Percentiles rank a stretch among this genome's conserved stretches.
Conservation (phyloP, 2,797 vertebrate species). For the Intellagama lesueurii region DNA sequence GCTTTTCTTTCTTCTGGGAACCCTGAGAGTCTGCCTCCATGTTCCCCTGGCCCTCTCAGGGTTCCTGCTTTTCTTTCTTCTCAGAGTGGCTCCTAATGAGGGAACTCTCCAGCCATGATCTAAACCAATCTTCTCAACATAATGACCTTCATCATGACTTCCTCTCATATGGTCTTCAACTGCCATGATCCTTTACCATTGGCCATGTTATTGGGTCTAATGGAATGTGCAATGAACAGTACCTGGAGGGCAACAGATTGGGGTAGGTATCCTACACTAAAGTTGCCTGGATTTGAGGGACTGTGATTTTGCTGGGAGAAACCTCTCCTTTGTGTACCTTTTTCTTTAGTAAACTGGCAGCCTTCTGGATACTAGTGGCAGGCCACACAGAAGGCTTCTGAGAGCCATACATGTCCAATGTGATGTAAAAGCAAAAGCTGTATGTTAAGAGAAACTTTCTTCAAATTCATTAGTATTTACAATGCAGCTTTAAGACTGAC, state of each 20-base stretch:
- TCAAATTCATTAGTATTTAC: not conserved
- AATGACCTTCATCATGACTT: not conserved
- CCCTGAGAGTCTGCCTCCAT: too few species aligned
- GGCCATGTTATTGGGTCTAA: not conserved
- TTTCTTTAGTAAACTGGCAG: not conserved
- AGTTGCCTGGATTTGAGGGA: not conserved
- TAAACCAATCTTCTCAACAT: not conserved
- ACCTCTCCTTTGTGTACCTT: not conserved
- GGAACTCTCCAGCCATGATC: too few species aligned
- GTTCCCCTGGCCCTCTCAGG: too few species aligned
- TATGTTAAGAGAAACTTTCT: not conserved
- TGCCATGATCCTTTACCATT: not conserved
- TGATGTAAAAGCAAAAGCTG: not conserved
- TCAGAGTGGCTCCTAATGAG: too few species aligned
- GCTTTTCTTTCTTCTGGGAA: too few species aligned
- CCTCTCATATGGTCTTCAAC: too few species aligned
- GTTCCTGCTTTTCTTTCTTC: too few species aligned
- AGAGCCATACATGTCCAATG: not conserved
- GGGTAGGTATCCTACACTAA: not conserved
- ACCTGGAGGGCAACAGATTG: not conserved
- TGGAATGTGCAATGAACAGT: not conserved
- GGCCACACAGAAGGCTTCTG: not conserved
- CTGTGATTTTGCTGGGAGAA: not conserved
- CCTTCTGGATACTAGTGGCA: not conserved
- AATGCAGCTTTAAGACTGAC: not conserved